Percentiles rank a stretch among this genome's conserved stretches.
Conservation (phyloP, 2,888 invertebrate species). For the Nezara viridula region DNA sequence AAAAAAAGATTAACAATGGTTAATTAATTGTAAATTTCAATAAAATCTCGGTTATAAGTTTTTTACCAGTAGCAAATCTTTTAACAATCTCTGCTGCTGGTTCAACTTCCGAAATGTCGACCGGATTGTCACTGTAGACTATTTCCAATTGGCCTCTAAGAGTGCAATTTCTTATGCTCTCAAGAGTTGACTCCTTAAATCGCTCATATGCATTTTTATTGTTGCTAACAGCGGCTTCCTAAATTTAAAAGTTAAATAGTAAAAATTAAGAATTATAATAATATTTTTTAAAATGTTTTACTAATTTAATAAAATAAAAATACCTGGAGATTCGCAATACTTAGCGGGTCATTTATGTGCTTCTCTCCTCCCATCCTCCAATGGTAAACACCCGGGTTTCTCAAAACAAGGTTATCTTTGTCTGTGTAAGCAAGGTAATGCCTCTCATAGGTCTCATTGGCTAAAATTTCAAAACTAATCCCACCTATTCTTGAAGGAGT, state of each 20-base stretch:
- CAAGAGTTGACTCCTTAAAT: conserved; percentile 87
- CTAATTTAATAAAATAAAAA: conserved; percentile 29
- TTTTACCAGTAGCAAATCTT: conserved; percentile 86
- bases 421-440: conserved; percentile 83
- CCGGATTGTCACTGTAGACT: conserved; percentile 80
- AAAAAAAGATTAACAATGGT: conserved; percentile 62
- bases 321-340: conserved; percentile 82
- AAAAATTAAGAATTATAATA: neutral
- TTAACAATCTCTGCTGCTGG: conserved; percentile 95
- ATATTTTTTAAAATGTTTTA: neutral
- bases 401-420: conserved; percentile 79
- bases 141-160: conserved; percentile 94
- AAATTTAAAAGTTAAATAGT: conserved; percentile 65
- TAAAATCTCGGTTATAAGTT: neutral
- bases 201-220: conserved; percentile 87
- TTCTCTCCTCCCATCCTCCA: conserved; percentile 98
- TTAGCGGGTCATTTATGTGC: conserved; percentile 95
- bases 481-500: conserved; percentile 86
- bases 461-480: conserved; percentile 89
- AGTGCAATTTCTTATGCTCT: conserved; percentile 88
- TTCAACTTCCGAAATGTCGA: conserved; percentile 91
- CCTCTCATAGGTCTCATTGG: conserved; percentile 86
- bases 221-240: conserved; percentile 91
- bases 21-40: neutral
- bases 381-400: conserved; percentile 95